phyloP scores from a whole-genome alignment of 1,140 invertebrate species.

The Zaprionus ghesquierei region DNA sequence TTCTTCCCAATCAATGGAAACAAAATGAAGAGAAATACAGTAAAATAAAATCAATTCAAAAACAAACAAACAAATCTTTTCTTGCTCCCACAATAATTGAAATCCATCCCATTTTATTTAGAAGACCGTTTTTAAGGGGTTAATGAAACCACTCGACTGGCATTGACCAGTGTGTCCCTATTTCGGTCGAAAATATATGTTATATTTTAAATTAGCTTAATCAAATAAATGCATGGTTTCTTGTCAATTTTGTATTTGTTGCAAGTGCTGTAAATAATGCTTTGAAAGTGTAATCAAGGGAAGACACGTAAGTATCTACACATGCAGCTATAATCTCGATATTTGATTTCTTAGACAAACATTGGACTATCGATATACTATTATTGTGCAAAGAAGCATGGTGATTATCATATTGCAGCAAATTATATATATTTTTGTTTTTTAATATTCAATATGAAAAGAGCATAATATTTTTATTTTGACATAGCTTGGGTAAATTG shows the following conservation, averaged over 20 bases:
- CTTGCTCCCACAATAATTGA: not conserved
- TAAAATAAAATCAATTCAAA: not conserved
- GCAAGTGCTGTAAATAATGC: not conserved
- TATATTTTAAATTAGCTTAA: not conserved
- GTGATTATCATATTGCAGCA: not conserved
- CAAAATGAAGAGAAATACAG: not conserved
- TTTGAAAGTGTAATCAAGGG: not conserved
- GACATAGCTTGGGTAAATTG: not conserved
- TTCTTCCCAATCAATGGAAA: not conserved
- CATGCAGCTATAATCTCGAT: not conserved
- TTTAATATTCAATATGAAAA: not conserved
- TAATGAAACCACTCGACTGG: not conserved
- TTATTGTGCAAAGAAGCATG: not conserved
- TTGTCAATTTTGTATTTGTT: not conserved
- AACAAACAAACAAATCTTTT: not conserved
- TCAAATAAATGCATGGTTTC: not conserved
- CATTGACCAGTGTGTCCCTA: slow-evolving; percentile 19
- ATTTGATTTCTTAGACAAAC: not conserved
- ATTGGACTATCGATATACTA: not conserved
- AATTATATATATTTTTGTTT: not conserved
- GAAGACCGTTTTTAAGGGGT: not conserved
- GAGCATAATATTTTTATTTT: not conserved
- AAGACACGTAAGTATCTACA: not conserved
- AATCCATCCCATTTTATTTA: not conserved
- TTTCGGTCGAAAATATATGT: not conserved